A percentile compares a stretch with the other conserved stretches of the same genome.
Evolutionary conservation across 2,888 invertebrate species (phyloP).

Genomic region (Graphium colonna): DNA sequence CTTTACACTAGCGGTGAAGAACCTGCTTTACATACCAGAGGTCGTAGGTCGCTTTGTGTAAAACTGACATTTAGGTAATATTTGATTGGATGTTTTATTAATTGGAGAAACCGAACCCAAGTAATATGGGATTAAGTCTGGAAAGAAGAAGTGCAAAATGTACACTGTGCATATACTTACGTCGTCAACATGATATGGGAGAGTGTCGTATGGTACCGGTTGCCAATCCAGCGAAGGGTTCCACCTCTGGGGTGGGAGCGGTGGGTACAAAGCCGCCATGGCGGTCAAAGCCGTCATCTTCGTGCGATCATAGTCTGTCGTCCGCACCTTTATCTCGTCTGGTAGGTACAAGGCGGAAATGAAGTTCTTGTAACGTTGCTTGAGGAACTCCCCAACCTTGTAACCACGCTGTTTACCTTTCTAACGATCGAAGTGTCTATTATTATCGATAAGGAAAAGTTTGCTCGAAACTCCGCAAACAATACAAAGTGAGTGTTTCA

Average conservation of each 20-base stretch:
- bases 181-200: conserved; percentile 55
- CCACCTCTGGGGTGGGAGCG: conserved; percentile 77
- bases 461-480: no score
- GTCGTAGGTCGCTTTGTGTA: no score
- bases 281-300: conserved; percentile 86
- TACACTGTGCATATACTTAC: no score
- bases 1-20: no score
- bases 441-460: conserved; percentile 9
- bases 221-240: conserved; percentile 82
- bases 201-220: conserved; percentile 81
- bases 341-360: conserved; percentile 67
- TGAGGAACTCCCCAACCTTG: conserved; percentile 68
- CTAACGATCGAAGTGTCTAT: conserved; percentile 41
- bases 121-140: no score
- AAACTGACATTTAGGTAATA: no score
- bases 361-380: conserved; percentile 62
- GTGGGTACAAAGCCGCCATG: conserved; percentile 85
- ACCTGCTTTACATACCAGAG: no score
- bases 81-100: no score
- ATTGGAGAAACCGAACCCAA: no score
- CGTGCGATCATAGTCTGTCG: conserved; percentile 86
- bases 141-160: no score
- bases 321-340: conserved; percentile 73
- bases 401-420: conserved; percentile 74
- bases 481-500: no score